A percentile compares a stretch with the other conserved stretches of the same genome.
Evolutionary conservation across 92 coral and sea anemone species (phyloP).

Genomic region (Palythoa caribaeorum): DNA sequence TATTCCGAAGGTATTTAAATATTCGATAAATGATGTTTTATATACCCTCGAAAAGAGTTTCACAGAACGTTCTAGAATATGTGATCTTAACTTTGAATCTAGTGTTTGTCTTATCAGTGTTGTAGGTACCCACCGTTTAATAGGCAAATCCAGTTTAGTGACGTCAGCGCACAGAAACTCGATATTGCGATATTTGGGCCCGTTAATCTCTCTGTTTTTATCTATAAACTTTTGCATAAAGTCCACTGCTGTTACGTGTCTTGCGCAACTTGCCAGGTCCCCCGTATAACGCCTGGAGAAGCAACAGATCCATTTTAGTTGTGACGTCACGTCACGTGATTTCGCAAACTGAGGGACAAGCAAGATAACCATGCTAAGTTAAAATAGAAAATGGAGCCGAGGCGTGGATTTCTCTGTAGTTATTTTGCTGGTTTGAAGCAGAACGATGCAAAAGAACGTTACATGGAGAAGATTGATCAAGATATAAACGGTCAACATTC

Average conservation of each 20-base stretch:
- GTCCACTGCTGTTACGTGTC: conserved; percentile 83
- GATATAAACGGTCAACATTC: too few relatives aligned
- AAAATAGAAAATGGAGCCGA: too few relatives aligned
- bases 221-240: conserved; percentile 80
- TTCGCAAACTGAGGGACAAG: too few relatives aligned
- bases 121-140: conserved; percentile 50
- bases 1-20: too few relatives aligned
- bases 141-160: conserved; percentile 66
- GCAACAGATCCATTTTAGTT: too few relatives aligned
- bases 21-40: too few relatives aligned
- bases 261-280: conserved; percentile 71
- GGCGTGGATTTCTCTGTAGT: too few relatives aligned
- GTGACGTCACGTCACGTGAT: too few relatives aligned
- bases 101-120: not conserved
- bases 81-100: not conserved
- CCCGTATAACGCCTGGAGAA: conserved; percentile 76
- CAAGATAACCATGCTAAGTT: too few relatives aligned
- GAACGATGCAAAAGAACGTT: too few relatives aligned
- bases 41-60: not conserved
- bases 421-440: too few relatives aligned
- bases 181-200: conserved; percentile 66
- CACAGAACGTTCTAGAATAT: not conserved
- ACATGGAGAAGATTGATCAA: too few relatives aligned
- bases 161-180: conserved; percentile 84
- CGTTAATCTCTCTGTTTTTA: conserved; percentile 75